phyloP scores from a whole-genome alignment of 2,113 vertebrate species.

The Pituophis catenifer region DNA sequence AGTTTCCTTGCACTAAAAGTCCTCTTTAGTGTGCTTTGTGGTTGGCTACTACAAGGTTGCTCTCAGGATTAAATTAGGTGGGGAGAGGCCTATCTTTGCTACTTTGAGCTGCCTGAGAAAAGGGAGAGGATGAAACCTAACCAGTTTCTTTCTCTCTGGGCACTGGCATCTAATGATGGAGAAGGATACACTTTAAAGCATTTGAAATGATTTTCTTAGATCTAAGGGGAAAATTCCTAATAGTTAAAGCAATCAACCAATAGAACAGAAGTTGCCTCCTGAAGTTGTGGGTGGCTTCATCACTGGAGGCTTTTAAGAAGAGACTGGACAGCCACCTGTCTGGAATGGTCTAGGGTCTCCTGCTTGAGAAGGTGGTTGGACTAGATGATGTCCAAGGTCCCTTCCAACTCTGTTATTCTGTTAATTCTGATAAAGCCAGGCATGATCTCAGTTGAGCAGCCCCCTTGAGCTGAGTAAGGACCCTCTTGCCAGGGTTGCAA shows the following conservation, averaged over 20 bases:
- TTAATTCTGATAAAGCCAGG: too few species aligned
- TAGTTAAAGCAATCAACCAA: neutral
- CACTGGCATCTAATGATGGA: neutral
- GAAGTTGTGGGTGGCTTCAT: neutral
- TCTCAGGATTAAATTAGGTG: neutral
- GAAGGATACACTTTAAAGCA: fast-evolving
- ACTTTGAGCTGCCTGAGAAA: neutral
- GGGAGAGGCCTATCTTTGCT: neutral
- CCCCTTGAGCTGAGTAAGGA: too few species aligned
- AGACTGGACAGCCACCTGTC: neutral
- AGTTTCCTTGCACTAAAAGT: neutral
- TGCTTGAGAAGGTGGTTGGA: too few species aligned
- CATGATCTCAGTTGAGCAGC: too few species aligned
- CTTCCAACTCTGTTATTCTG: too few species aligned
- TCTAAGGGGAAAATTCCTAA: too few species aligned
- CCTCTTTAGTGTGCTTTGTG: neutral
- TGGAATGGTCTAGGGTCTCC: neutral
- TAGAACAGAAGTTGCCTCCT: neutral
- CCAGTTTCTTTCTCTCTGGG: too few species aligned
- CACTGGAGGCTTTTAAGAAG: neutral
- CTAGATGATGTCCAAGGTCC: too few species aligned
- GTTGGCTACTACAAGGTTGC: neutral
- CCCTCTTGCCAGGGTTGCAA: too few species aligned
- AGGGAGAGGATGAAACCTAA: neutral
- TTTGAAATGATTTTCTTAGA: too few species aligned